Conservation (phyloP, 2,888 invertebrate genomes). For the Synanthedon vespiformis region DNA sequence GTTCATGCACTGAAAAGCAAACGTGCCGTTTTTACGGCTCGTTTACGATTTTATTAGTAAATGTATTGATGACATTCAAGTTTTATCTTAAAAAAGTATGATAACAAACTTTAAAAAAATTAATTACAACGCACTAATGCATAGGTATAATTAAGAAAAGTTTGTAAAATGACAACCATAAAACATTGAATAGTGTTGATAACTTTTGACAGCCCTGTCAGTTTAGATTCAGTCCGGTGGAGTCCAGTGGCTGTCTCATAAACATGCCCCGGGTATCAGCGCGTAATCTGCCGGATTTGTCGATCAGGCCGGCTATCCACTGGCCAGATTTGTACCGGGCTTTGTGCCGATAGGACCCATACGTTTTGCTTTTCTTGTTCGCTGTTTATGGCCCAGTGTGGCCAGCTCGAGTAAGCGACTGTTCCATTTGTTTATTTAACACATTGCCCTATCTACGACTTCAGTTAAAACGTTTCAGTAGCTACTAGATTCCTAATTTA, state of each 20-base stretch:
- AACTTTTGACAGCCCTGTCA: slow-evolving; percentile 29
- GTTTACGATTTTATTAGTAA: too few relatives aligned
- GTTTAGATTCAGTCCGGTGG: slow-evolving; percentile 34
- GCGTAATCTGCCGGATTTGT: slow-evolving; percentile 71
- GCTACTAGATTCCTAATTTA: too few relatives aligned
- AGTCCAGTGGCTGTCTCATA: slow-evolving; percentile 51
- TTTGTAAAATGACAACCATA: too few relatives aligned
- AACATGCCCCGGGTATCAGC: slow-evolving; percentile 66
- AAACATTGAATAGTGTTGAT: background rate
- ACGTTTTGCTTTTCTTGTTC: slow-evolving; percentile 63
- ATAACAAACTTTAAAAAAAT: too few relatives aligned
- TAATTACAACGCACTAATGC: too few relatives aligned
- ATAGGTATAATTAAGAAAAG: background rate
- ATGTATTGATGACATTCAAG: too few relatives aligned
- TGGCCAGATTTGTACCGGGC: slow-evolving; percentile 65
- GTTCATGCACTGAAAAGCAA: too few relatives aligned
- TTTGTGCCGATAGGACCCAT: slow-evolving; percentile 59
- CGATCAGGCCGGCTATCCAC: slow-evolving; percentile 66
- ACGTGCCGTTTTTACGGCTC: too few relatives aligned
- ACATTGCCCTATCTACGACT: background rate
- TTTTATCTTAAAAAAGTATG: too few relatives aligned
- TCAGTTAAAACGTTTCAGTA: too few relatives aligned
- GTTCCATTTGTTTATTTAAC: slow-evolving; percentile 30
- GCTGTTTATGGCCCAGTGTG: slow-evolving; percentile 48
- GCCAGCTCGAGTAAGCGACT: slow-evolving; percentile 40